Base-by-base conservation (phyloP, 2,113 vertebrate genomes). In the Grallaria varia region DNA sequence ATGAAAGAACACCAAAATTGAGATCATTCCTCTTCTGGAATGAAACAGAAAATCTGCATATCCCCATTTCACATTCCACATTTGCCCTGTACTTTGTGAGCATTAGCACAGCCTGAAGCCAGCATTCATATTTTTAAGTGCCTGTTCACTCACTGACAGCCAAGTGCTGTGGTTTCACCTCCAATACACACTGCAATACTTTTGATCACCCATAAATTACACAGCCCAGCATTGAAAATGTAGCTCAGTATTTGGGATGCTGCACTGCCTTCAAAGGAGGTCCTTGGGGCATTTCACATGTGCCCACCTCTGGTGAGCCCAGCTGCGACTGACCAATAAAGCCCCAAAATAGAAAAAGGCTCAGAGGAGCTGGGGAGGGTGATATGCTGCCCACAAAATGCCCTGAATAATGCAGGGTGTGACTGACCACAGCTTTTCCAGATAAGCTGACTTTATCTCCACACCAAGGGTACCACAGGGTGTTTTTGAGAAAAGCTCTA, bases 31-130 rank as follows among this genome's bases (percentile, higher is more conserved):
- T 45, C 64, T 37, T 59, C 18, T 3, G 40, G 18, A 60, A 52
- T 72, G 28, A 35, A 56, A 68, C 45, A 68, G 28, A 72, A 89
- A n/a, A 79, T 47, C 42, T 33, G 9, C 18, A n/a, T 28, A 5
- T 47, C 21, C 8, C 4, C 63, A 50, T 63, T 76, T 59, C 58
- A 72, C 28, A 33, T 75, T 52, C n/a, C 0, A 0, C 33, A 25
- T 49, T n/a, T 58, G 21, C 31, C 74, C n/a, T 52, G 42, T 14
- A 31, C 15, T 47, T 22, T 45, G n/a, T 27, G 37, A 87, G 27
- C 45, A 24, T 33, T 9, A 64, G 50, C 56, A 58, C 27, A 78
- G 47, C 60, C 75, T 40, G 49, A 72, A 64, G 52, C 4, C 5
- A 85, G 40, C 6, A 3, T 20, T 56, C 37, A 44, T 24, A 58